A percentile compares a stretch with the other conserved stretches of the same genome.
Evolutionary conservation across 2,113 vertebrate species (phyloP).

Genomic region (Notechis scutatus): DNA sequence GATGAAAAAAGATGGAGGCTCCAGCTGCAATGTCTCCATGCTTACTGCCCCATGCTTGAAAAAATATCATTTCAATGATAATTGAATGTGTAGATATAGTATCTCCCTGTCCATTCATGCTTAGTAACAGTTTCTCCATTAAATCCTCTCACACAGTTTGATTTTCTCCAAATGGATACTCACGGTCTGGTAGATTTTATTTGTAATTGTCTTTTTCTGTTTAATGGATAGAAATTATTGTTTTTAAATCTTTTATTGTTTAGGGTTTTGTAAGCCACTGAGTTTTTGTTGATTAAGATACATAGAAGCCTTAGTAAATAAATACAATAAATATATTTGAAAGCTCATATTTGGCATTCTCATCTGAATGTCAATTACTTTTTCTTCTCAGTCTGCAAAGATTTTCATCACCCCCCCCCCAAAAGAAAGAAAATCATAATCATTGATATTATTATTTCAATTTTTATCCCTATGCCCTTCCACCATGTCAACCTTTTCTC

Average conservation of each 20-base stretch:
- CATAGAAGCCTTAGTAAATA: background rate
- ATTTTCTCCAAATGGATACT: background rate
- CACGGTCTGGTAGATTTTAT: background rate
- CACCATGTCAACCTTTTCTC: background rate
- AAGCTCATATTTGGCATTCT: background rate
- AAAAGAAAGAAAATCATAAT: background rate
- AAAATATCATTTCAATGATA: background rate
- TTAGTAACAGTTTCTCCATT: background rate
- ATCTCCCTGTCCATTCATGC: background rate
- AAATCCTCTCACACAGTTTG: background rate
- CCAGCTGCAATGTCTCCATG: background rate
- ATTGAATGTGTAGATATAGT: background rate
- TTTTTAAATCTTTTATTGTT: background rate
- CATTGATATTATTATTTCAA: background rate
- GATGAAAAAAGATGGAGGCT: background rate
- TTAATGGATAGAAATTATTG: background rate
- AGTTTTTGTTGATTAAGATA: background rate
- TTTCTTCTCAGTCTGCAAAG: background rate
- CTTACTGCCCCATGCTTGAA: background rate
- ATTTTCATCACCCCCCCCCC: background rate
- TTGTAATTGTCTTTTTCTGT: background rate
- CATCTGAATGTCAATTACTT: background rate
- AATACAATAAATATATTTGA: background rate
- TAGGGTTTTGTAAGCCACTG: background rate
- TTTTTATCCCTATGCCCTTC: background rate